phyloP scores from a whole-genome alignment of 2,797 vertebrate species.

The Alectoris magna region DNA sequence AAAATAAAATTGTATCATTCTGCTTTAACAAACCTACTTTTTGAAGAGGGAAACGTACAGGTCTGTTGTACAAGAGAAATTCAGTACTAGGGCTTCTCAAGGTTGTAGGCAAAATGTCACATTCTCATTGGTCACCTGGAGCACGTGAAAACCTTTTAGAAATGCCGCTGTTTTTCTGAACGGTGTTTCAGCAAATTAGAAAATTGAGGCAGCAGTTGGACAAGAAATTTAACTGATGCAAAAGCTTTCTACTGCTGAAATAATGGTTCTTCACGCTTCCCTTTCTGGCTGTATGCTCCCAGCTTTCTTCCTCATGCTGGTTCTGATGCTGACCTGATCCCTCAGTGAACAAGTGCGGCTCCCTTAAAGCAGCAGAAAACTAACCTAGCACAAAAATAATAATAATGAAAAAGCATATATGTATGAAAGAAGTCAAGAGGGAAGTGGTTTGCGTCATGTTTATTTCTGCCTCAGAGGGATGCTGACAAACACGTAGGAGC shows the following conservation, averaged over 20 bases:
- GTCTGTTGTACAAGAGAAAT: neutral
- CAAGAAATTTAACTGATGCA: neutral
- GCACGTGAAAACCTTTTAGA: neutral
- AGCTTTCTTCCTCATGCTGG: neutral
- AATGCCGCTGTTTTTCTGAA: neutral
- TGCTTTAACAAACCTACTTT: neutral
- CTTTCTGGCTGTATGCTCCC: neutral
- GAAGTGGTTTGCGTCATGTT: neutral
- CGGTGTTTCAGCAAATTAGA: neutral
- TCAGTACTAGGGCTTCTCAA: neutral
- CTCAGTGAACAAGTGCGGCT: neutral
- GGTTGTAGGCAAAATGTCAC: neutral
- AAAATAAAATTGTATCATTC: accelerated
- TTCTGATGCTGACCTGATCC: neutral
- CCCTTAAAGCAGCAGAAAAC: neutral
- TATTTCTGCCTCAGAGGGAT: neutral
- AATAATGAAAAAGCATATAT: neutral
- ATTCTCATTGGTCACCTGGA: neutral
- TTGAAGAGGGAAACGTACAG: neutral
- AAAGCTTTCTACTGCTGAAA: neutral
- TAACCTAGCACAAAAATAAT: neutral
- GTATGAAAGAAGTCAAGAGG: neutral
- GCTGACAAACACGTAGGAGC: neutral
- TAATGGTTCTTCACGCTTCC: neutral
- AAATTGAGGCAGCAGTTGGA: neutral